Evolutionary conservation across 2,797 vertebrate species (phyloP).

Genomic region (Coregonus ussuriensis): DNA sequence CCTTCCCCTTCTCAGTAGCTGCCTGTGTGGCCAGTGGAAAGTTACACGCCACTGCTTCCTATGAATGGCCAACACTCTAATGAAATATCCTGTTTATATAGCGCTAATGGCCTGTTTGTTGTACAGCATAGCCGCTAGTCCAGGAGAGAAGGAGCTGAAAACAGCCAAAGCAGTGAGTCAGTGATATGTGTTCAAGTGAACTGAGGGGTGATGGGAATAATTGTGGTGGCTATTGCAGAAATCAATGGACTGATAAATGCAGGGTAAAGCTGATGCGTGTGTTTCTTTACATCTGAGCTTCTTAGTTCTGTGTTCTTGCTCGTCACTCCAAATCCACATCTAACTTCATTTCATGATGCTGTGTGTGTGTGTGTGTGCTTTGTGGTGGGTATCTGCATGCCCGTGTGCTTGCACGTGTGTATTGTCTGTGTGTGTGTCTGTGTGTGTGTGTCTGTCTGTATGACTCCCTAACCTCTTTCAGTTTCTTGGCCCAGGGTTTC

Average conservation of each 20-base stretch:
- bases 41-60: background rate
- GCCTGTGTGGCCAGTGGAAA: background rate
- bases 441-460: background rate
- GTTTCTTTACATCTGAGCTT: background rate
- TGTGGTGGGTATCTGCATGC: too few species aligned
- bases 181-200: constrained; percentile 44
- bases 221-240: constrained; percentile 5
- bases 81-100: background rate
- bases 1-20: background rate
- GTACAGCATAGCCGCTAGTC: background rate
- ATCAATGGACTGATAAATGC: constrained; percentile 12
- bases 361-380: too few species aligned
- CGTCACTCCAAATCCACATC: too few species aligned
- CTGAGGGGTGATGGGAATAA: constrained; percentile 38
- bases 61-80: background rate
- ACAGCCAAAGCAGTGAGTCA: constrained; percentile 28
- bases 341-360: background rate
- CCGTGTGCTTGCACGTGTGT: background rate
- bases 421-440: constrained; percentile 2
- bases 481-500: constrained; percentile 98
- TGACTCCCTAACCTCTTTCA: constrained; percentile 87
- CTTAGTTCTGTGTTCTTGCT: background rate
- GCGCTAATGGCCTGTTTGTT: background rate
- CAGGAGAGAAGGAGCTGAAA: background rate
- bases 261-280: background rate